Conservation (phyloP, 2,113 vertebrate genomes). For the Promerops cafer region DNA sequence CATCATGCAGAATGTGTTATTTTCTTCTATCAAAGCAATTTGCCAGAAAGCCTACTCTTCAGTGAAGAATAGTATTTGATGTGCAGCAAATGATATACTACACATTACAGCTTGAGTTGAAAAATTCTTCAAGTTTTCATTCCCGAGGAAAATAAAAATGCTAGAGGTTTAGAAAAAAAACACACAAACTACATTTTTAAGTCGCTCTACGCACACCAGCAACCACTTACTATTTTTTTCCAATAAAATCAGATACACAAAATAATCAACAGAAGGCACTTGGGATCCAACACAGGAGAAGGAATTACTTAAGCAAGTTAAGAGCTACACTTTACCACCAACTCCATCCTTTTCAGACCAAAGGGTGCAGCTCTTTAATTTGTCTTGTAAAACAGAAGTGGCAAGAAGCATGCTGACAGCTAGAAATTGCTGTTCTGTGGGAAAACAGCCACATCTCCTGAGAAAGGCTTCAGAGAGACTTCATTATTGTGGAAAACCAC, state of each 20-base stretch:
- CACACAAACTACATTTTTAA: background rate
- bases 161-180: background rate
- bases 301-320: background rate
- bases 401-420: constrained; percentile 20
- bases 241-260: background rate
- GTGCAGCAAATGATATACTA: background rate
- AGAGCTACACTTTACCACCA: background rate
- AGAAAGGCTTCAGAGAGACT: background rate
- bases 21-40: constrained; percentile 37
- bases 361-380: constrained; percentile 27
- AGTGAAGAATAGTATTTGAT: constrained; percentile 2
- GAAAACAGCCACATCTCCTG: constrained; percentile 13
- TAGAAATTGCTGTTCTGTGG: constrained; percentile 31
- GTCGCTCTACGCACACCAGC: background rate
- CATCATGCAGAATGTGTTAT: constrained; percentile 3
- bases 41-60: constrained; percentile 31
- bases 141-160: background rate
- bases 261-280: background rate
- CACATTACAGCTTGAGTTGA: background rate
- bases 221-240: background rate
- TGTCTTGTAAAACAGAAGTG: constrained; percentile 33
- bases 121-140: background rate
- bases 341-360: background rate
- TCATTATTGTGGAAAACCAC: constrained; percentile 28
- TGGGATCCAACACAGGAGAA: background rate